These are phyloP conservation scores for Fregata magnificens DNA, from an alignment of 2,113 vertebrate genomes.

Conservation along the genomic window DNA sequence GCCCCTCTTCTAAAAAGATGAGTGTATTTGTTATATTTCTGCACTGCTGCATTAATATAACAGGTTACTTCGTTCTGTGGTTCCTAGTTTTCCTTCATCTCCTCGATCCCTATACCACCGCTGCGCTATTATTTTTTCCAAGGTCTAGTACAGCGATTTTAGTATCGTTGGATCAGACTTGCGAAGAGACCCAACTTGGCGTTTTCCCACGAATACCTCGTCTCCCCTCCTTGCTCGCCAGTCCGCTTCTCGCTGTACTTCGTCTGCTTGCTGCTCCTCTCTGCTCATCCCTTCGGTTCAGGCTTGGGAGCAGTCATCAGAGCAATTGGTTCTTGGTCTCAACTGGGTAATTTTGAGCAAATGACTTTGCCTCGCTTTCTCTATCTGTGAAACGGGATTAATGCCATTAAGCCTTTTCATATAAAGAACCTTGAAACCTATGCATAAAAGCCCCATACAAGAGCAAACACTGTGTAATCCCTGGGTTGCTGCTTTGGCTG, in stretches of 20 bases:
- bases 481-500: neutral
- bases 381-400: neutral
- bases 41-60: too few relatives aligned
- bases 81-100: neutral
- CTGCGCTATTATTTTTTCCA: neutral
- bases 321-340: neutral
- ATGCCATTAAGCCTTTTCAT: neutral
- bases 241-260: neutral
- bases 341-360: neutral
- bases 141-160: neutral
- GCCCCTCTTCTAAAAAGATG: neutral
- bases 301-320: neutral
- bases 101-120: fast-evolving
- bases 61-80: neutral
- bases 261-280: neutral
- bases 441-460: neutral
- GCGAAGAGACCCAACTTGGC: neutral
- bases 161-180: neutral
- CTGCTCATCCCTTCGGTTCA: neutral
- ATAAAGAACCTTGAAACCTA: neutral
- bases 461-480: neutral
- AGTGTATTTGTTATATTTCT: neutral
- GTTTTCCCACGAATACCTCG: fast-evolving
- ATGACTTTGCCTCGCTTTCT: neutral
- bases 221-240: neutral